Evolutionary conservation across 2,113 vertebrate genomes (phyloP).

Genomic region (Castor canadensis): DNA sequence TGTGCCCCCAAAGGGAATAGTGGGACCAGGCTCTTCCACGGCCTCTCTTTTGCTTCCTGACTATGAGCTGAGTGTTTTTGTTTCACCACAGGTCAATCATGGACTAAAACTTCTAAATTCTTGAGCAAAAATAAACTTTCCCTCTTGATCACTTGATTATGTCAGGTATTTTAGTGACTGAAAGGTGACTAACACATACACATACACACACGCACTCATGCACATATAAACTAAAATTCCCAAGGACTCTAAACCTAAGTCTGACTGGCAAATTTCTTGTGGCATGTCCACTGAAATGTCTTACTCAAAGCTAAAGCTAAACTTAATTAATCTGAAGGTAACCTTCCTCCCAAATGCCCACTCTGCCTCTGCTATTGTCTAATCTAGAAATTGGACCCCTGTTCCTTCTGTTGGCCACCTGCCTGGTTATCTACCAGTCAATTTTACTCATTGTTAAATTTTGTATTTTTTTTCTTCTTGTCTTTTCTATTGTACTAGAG

Average conservation of each 20-base stretch:
- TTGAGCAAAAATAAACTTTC: neutral
- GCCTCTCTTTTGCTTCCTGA: neutral
- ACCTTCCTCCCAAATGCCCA: neutral
- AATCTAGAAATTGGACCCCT: neutral
- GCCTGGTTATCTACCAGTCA: rapidly evolving
- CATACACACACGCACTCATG: too few species aligned
- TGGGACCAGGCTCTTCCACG: rapidly evolving
- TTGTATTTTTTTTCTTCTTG: neutral
- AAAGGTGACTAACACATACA: neutral
- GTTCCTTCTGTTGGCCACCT: rapidly evolving
- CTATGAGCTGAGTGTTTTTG: neutral
- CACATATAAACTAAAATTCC: neutral
- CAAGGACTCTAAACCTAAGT: neutral
- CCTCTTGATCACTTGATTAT: neutral
- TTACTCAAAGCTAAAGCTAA: neutral
- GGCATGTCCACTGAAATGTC: neutral
- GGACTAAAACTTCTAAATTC: neutral
- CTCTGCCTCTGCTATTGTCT: neutral
- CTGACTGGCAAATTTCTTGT: neutral
- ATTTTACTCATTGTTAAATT: neutral
- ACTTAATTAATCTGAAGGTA: neutral
- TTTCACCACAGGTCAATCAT: rapidly evolving
- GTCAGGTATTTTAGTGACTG: neutral
- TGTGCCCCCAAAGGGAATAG: rapidly evolving
- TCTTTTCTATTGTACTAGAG: neutral